Base-by-base conservation (phyloP, 2,888 invertebrate species). In the Stenodera caucasica region DNA sequence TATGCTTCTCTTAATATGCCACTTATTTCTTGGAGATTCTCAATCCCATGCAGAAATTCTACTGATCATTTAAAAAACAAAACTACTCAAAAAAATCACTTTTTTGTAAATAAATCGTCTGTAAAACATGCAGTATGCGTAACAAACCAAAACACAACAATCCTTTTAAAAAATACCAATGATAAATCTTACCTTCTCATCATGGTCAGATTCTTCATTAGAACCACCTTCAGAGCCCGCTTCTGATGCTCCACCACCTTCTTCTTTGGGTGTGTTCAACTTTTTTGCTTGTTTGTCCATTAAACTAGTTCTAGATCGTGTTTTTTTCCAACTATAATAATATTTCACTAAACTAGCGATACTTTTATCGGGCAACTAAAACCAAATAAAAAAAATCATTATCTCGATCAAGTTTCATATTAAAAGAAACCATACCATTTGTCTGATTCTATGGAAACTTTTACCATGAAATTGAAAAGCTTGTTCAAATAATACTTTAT, bases 281-380 rank as follows among this genome's bases (percentile, higher is more conserved):
- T 88, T 89, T 64, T 87, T 84, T 2, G 90, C 90, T 76, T 91
- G 90, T 67, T 89, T 84, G 82, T 98, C 98, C 94, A 98, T 97
- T 35, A 96, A 84, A 74, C 96, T 96, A 57, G 92, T 94, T 60
- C 95, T 88, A 73, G 93, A 91, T 71, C 96, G 84, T 21, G 95
- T 94, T 80, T 98, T 98, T 81, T 98, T 98, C 98, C 98, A 98
- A 74, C 95, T 94, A 80, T 98, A 98, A 81, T 98, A 98, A 80
- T 97, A 97, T 81, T 96, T 96, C 1, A 98, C 97, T 74, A 98
- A 84, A 72, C 93, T 93, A 51, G 96, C 94, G 77, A 98, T 96
- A 52, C 95, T 92, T 83, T 98, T 98, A 79, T 98, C 98, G 32
- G 98, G 98, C 73, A 98, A 83, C 96, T 97, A 81, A 23, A 81